Base-by-base conservation (phyloP, 1,140 invertebrate genomes). In the Carcinoscorpius rotundicauda region DNA sequence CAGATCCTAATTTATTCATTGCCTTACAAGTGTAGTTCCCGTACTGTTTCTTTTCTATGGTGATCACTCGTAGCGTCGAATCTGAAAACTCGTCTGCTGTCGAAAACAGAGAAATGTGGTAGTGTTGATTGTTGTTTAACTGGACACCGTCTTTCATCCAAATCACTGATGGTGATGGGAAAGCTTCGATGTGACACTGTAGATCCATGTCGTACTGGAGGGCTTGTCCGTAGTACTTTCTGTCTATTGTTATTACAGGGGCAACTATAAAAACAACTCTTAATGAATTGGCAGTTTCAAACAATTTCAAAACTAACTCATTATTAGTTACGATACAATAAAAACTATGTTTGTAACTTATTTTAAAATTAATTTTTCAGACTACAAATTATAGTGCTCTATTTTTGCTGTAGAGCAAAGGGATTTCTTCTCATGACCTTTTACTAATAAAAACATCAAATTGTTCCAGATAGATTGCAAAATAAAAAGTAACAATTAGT, bases 171-270 rank as follows among this genome's bases (percentile, higher is more conserved):
- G 91, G 90, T 11, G 88, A 88, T 6, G 92, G 92, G 77, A 93
- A 95, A 0, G 91, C 91, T 77, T 93, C 90, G 3, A 95, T 86
- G 72, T 92, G 89, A 73, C 92, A 96, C 72, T 93, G 89, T 64
- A 96, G 74, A 73, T 95, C 91, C 87, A 92, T 92, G 70, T 94
- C 89, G 71, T 91, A 94, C 74, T 92, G 89, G 4, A 94, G 76
- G 4, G 91, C 91, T 81, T 95, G 86, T 48, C 88, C 88, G 29
- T 93, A 78, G 9, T 88, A 80, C 0, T 88, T 88, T 59, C 87
- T 60, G n/a, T 64, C 61, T 9, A 68, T 64, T 49, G 84, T 86
- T 49, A 95, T 87, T 0, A 92, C 88, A 0, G 91, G 91, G 0
- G 88, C 80, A 67, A 76, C 69, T 76, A 69, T 10, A 75, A 61